Base-by-base conservation (phyloP, 2,113 vertebrate genomes). In the Stictonetta naevosa region DNA sequence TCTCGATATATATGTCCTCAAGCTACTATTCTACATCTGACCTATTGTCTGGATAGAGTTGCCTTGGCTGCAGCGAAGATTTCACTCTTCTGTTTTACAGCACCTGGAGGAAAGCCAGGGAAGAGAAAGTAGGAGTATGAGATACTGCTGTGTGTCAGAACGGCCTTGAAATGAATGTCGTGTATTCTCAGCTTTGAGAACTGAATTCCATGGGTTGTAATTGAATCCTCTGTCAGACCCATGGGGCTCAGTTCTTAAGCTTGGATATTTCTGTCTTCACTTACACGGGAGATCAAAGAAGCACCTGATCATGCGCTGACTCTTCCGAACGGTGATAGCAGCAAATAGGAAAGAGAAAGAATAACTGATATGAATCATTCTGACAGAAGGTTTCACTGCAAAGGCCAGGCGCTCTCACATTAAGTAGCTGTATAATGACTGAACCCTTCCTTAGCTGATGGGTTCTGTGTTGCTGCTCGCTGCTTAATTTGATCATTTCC, bases 161-260 rank as follows among this genome's bases (percentile, higher is more conserved):
- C 88, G 68, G 40, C 86, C 68, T 79, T 60, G 6, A 94, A 82
- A 88, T 28, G 64, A 75, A 89, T 68, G 80, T 55, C 31, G 6
- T 89, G 96, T 95, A 94, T 96, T 94, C 97, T 95, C 97, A 97
- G 98, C 98, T 98, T 77, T 98, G 98, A 98, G 98, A 98, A 98
- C 98, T 98, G 98, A 98, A 98, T 98, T 98, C 97, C 98, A 98
- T 97, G 95, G 96, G 98, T 97, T 97, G 96, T 98, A 92, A 96
- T 88, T 95, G 83, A 91, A 95, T 85, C 62, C 0, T 25, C 88
- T 76, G 87, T 94, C 96, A 97, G 97, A 98, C 97, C 96, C 97
- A 86, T 97, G 97, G 93, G 96, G 33, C 97, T 98, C 96, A 98
- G 98, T 98, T 98, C 97, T 97, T 96, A 94, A 97, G 97, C 98